Conservation (phyloP, 53 echinoderm and acorn worm species). For the Paracentrotus lividus region DNA sequence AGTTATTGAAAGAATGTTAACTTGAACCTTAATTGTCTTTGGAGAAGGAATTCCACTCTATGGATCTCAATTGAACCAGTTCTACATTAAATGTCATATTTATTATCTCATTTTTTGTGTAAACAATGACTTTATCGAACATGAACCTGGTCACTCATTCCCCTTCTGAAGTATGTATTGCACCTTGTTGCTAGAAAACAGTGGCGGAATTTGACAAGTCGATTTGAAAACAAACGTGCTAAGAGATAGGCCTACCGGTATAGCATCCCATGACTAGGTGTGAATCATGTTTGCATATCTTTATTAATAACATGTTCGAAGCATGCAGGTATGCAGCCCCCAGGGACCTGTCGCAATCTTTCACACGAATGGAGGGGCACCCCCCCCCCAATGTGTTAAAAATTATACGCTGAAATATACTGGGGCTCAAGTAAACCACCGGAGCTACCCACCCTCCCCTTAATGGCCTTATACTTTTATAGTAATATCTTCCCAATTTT, state of each 20-base stretch:
- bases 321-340: not conserved
- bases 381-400: not conserved
- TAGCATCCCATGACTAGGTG: not conserved
- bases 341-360: not conserved
- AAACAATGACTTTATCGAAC: not conserved
- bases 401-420: not conserved
- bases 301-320: not conserved
- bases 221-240: not conserved
- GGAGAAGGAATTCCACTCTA: not conserved
- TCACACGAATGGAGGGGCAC: not conserved
- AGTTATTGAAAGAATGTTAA: not conserved
- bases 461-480: not conserved
- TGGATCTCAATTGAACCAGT: not conserved
- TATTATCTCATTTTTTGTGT: not conserved
- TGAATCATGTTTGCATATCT: constrained; percentile 15
- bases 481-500: not conserved
- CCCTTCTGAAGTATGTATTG: not conserved
- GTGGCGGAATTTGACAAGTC: not conserved
- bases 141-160: not conserved
- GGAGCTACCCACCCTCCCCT: no score
- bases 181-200: not conserved
- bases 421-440: not conserved
- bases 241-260: not conserved
- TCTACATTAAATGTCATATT: not conserved
- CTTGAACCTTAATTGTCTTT: not conserved